Conservation (phyloP, 2,113 vertebrate genomes). For the Rhegmatorhina hoffmannsi region DNA sequence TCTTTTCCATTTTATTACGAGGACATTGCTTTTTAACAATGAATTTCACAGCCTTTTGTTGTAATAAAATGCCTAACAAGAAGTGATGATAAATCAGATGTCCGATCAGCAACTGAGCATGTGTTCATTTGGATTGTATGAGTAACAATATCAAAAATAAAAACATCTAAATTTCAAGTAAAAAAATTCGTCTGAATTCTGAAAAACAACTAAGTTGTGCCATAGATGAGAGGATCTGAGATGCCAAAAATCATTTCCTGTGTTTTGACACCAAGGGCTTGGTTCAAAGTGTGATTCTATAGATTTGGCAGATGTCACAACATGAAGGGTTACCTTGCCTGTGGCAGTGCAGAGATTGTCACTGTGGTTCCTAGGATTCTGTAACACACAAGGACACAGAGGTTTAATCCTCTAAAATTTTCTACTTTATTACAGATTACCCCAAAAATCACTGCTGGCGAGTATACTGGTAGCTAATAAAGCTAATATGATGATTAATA, state of each 20-base stretch:
- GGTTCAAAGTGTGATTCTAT: neutral
- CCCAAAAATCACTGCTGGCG: neutral
- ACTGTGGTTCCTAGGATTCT: neutral
- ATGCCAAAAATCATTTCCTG: neutral
- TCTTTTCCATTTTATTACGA: slow-evolving; percentile 23
- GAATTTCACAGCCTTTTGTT: neutral
- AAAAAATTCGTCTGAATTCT: neutral
- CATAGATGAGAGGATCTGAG: neutral
- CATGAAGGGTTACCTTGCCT: neutral
- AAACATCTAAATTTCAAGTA: neutral
- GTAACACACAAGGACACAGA: neutral
- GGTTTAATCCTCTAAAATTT: neutral
- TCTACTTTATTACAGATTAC: neutral
- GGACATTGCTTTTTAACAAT: slow-evolving; percentile 22
- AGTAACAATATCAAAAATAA: neutral
- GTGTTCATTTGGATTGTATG: neutral
- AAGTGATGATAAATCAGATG: neutral
- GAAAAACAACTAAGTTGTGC: neutral
- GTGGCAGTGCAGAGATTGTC: fast-evolving
- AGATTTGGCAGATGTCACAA: neutral
- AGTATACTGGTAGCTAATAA: neutral
- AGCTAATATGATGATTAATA: neutral
- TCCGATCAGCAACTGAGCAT: neutral
- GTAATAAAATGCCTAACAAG: neutral
- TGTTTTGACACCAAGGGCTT: neutral